Conservation (phyloP, 2,113 vertebrate species). For the Gadus chalcogrammus region DNA sequence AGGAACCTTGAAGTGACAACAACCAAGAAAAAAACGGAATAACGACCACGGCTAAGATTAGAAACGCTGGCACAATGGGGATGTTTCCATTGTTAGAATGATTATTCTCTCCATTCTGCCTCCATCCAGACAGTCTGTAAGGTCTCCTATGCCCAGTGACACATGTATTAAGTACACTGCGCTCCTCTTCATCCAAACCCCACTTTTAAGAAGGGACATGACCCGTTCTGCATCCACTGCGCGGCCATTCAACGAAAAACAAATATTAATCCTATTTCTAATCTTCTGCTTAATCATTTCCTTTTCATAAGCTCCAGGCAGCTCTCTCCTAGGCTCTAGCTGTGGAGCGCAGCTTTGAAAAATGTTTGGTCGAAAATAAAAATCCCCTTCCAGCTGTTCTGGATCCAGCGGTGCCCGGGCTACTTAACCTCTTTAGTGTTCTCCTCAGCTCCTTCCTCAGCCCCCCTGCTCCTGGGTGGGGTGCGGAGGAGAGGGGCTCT, state of each 20-base stretch:
- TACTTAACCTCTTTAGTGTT: slow-evolving; percentile 42
- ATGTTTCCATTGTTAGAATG: slow-evolving; percentile 49
- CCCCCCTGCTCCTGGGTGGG: slow-evolving; percentile 27
- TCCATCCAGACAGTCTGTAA: background rate
- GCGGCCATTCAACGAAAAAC: too few species aligned
- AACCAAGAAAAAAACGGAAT: slow-evolving; percentile 30
- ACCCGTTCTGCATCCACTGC: too few species aligned
- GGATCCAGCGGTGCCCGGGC: slow-evolving; percentile 16
- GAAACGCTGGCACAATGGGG: slow-evolving; percentile 5
- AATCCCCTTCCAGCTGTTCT: background rate
- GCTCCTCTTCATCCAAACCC: too few species aligned
- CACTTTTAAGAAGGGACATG: too few species aligned
- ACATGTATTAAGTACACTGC: background rate
- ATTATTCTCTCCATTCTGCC: slow-evolving; percentile 44
- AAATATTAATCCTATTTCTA: too few species aligned
- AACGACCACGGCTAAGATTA: slow-evolving; percentile 48
- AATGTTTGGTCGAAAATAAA: too few species aligned
- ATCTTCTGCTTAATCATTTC: too few species aligned
- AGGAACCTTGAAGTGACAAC: slow-evolving; percentile 45
- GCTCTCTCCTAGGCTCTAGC: too few species aligned
- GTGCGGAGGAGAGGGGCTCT: slow-evolving; percentile 44
- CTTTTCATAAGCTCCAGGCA: too few species aligned
- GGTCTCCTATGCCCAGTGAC: background rate
- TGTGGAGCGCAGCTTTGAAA: too few species aligned
- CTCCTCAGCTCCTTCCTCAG: slow-evolving; percentile 38